Evolutionary conservation across 2,113 vertebrate species (phyloP).

Genomic region (Poeciliopsis occidentalis): DNA sequence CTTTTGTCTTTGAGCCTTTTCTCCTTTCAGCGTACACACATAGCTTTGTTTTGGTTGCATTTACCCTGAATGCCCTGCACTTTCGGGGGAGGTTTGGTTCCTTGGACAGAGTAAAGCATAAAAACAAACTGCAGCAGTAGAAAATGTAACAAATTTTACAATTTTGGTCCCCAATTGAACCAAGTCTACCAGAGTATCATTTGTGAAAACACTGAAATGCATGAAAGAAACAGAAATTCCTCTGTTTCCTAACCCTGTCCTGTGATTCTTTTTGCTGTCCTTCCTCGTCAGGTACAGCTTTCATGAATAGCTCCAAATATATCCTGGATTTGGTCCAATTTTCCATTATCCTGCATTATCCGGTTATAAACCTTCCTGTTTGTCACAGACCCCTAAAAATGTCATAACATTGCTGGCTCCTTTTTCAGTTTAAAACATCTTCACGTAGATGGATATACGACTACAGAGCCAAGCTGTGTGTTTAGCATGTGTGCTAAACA

Average conservation of each 20-base stretch:
- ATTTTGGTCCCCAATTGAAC: no score
- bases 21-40: no score
- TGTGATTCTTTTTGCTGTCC: neutral
- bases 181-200: no score
- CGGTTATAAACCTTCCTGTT: slow-evolving; percentile 44
- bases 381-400: slow-evolving; percentile 50
- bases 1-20: no score
- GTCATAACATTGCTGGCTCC: slow-evolving; percentile 48
- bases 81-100: no score
- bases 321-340: slow-evolving; percentile 31
- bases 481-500: neutral
- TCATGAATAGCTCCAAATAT: slow-evolving; percentile 1
- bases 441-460: slow-evolving; percentile 21
- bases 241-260: neutral
- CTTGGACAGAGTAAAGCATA: no score
- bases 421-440: slow-evolving; percentile 50
- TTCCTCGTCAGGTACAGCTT: slow-evolving; percentile 15
- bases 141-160: no score
- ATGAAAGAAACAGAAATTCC: neutral
- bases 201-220: neutral
- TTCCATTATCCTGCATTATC: slow-evolving; percentile 47
- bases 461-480: slow-evolving; percentile 18
- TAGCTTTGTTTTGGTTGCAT: no score
- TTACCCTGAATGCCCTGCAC: no score
- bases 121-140: no score